A percentile compares a stretch with the other conserved stretches of the same genome.
These are phyloP conservation scores for Pocota personata DNA, from an alignment of 2,888 invertebrate species.

Conservation along the genomic window DNA sequence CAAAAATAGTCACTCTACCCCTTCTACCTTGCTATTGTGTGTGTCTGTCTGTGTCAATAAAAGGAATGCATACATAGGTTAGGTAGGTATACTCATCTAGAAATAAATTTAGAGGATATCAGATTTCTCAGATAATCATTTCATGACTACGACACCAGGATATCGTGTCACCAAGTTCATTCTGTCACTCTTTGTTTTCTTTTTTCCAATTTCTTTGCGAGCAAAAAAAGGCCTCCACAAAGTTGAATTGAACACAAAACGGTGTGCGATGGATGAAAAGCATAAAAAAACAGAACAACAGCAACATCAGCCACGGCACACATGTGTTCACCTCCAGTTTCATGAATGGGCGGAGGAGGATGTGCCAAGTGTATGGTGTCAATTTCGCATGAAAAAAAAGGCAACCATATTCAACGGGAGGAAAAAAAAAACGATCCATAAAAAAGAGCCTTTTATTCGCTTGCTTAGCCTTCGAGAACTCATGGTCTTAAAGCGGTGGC, in stretches of 20 bases:
- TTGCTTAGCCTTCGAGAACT: slow-evolving; percentile 58
- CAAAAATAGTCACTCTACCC: slow-evolving; percentile 62
- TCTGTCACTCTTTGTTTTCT: not conserved
- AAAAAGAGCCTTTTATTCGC: slow-evolving; percentile 68
- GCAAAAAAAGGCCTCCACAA: slow-evolving; percentile 13
- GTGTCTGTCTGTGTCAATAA: slow-evolving; percentile 9
- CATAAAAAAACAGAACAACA: not conserved
- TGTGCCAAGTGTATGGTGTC: slow-evolving; percentile 70
- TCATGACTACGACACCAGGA: slow-evolving; percentile 48
- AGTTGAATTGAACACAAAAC: slow-evolving; percentile 9
- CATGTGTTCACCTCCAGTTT: slow-evolving; percentile 41
- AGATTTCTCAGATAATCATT: slow-evolving; percentile 68
- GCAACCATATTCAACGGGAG: slow-evolving; percentile 16
- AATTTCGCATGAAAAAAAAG: slow-evolving; percentile 49
- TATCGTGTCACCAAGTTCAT: slow-evolving; percentile 60
- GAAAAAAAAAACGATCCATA: slow-evolving; percentile 42
- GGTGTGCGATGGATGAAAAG: slow-evolving; percentile 14
- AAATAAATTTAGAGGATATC: slow-evolving; percentile 51
- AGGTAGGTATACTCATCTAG: slow-evolving; percentile 42
- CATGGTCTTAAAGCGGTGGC: slow-evolving; percentile 13
- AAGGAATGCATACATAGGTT: slow-evolving; percentile 44
- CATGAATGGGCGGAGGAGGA: slow-evolving; percentile 59
- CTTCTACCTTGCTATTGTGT: slow-evolving; percentile 22
- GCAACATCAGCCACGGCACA: not conserved
- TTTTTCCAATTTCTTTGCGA: slow-evolving; percentile 6